Base-by-base conservation (phyloP, 1,140 invertebrate species). In the Reticulitermes speratus region DNA sequence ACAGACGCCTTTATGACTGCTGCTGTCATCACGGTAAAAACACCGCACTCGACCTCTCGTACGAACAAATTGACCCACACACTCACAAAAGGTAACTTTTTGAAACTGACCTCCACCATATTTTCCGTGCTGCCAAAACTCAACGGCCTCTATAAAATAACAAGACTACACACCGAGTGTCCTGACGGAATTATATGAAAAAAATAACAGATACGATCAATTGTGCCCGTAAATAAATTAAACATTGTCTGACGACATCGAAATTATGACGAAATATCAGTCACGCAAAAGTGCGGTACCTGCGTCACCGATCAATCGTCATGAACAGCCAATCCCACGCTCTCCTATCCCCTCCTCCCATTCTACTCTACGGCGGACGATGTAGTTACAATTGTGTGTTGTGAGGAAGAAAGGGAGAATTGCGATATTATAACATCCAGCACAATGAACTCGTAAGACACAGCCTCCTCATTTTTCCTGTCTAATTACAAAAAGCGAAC, bases 291-390 rank as follows among this genome's bases (percentile, higher is more conserved):
- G n/a, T 6, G n/a, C 65, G 14, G 14, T 75, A 75, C 65, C 65
- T 75, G 65, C 65, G 65, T 75, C 65, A 75, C 65, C n/a, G 65
- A 75, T 75, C 65, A 75, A 75, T 75, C 65, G 65, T 75, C 65
- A 75, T 8, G 25, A 75, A 30, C 65, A 75, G 65, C 25, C 65
- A 75, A 75, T 75, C 25, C 6, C 65, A 75, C 25, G 25, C n/a
- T 75, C 65, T 75, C 14, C 1, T 30, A 75, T 30, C 65, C 25
- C 65, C 65, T 30, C 9, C n/a, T 30, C 65, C n/a, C 30, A 11
- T 25, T 30, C 3, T 65, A 7, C 7, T 30, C 25, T 75, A 30
- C n/a, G 14, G 9, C 14, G n/a, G 3, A 12, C n/a, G 65, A 75
- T 25, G 65, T 75, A 14, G 7, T 30, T 8, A 65, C 21, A 21